Base-by-base conservation (phyloP, 2,888 invertebrate species). In the Cosmia trapezina region DNA sequence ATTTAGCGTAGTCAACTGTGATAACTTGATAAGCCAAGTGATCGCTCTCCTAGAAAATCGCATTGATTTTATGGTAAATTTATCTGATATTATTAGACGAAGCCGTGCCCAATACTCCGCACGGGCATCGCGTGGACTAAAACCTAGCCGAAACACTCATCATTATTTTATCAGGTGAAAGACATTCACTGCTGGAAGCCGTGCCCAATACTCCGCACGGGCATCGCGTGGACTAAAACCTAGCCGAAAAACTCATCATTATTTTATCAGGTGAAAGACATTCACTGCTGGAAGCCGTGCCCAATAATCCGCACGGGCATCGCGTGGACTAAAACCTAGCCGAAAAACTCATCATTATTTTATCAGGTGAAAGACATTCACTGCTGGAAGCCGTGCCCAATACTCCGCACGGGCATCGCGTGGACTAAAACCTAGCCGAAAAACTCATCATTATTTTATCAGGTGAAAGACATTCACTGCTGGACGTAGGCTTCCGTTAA, bases 21-120 rank as follows among this genome's bases (percentile, higher is more conserved):
- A 80, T 37, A 37, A 37, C 37, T 37, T 37, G 37, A 37, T 83
- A 70, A 70, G 11, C 66, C 37, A 54, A 17, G 33, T 70, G 76
- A 53, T 49, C 62, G 37, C 47, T 83, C 76, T 64, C n/a, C 43
- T 61, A 66, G 83, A 80, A 70, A 83, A 74, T 73, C 14, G 9
- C 8, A 63, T 66, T 63, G 33, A 47, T 63, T 37, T 57, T 79
- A 81, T 65, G 81, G 51, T 8, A 12, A 54, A 78, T 63, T 69
- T 77, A 61, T 54, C 37, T 33, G 7, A 37, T 49, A 73, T 70
- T 70, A 45, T 22, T 56, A 70, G 54, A 45, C 9, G 11, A 33
- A 22, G 22, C 9, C 43, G 41, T 11, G 17, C 12, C 11, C n/a
- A 28, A 59, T 37, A 57, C 4, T 70, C 7, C 19, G 11, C 12